phyloP scores from a whole-genome alignment of 1,140 invertebrate species.

The Papilio aristodemus region DNA sequence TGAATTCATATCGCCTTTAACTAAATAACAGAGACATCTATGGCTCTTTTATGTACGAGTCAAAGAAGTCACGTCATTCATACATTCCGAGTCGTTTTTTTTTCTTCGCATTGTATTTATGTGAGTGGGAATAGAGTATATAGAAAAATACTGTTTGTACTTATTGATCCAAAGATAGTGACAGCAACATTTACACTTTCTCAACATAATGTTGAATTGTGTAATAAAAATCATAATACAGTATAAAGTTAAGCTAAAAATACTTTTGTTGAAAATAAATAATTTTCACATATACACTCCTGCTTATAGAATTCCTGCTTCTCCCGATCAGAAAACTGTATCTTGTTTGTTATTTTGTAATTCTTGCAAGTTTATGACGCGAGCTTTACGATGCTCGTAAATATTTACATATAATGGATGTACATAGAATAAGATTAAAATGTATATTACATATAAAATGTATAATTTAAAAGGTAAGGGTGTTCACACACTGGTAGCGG shows the following conservation, averaged over 20 bases:
- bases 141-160: too few species aligned
- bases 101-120: not conserved
- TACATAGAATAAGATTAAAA: not conserved
- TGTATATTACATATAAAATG: not conserved
- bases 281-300: too few species aligned
- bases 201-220: too few species aligned
- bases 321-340: not conserved
- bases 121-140: too few species aligned
- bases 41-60: conserved; percentile 29
- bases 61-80: conserved; percentile 22
- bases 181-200: too few species aligned
- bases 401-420: not conserved
- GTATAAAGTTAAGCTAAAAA: too few species aligned
- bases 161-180: too few species aligned
- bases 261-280: too few species aligned
- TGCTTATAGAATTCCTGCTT: too few species aligned
- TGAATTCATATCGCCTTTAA: conserved; percentile 35
- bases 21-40: conserved; percentile 31
- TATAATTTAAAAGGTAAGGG: not conserved
- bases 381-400: not conserved
- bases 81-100: not conserved
- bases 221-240: too few species aligned
- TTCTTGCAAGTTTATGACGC: not conserved
- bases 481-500: not conserved
- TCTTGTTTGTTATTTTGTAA: conserved; percentile 5